Evolutionary conservation across 2,797 vertebrate genomes (phyloP), one percentile per base, ranked within the genome.

Genomic region (Mionectes olivaceus): DNA sequence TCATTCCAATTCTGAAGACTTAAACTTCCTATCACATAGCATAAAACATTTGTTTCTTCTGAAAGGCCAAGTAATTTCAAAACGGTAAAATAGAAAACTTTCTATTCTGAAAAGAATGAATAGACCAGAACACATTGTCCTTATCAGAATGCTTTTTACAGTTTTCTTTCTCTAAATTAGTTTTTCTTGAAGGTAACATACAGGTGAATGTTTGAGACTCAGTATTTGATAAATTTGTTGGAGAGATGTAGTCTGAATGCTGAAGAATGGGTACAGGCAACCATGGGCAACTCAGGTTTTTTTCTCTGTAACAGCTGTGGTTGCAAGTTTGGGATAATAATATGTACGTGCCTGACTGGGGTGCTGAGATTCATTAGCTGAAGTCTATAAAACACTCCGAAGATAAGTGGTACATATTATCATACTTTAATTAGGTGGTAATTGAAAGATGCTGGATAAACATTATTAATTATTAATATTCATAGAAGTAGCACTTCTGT

Each of bases 391-490:
- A 94, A 79, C 83, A 87, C 91, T 93, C 90, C 50, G 82, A 91
- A 97, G 96, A 94, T 95, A 97, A 96, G 83, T 92, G 82, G 56
- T 77, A 95, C 49, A 63, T 92, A 90, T 96, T 94, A 95, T 95
- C 95, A 92, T 85, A 93, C 56, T 80, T 71, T 97, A 97, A 97
- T 97, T 94, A 95, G 77, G 79, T 95, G 55, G 89, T 95, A 97
- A 97, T 97, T 97, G 94, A 93, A 97, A 96, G 82, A 94, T 96
- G 84, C 84, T 96, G 83, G 90, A 94, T 94, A 97, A 97, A 96
- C 83, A 96, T 74, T 80, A 94, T 91, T 91, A 93, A 90, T 95
- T 81, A 94, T 96, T 95, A 95, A 89, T 95, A 95, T 94, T 94
- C 85, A 94, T 65, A 94, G 75, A 93, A 90, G 69, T 60, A 95